Base-by-base conservation (phyloP, 2,888 invertebrate genomes). In the Mellilla xanthometata region DNA sequence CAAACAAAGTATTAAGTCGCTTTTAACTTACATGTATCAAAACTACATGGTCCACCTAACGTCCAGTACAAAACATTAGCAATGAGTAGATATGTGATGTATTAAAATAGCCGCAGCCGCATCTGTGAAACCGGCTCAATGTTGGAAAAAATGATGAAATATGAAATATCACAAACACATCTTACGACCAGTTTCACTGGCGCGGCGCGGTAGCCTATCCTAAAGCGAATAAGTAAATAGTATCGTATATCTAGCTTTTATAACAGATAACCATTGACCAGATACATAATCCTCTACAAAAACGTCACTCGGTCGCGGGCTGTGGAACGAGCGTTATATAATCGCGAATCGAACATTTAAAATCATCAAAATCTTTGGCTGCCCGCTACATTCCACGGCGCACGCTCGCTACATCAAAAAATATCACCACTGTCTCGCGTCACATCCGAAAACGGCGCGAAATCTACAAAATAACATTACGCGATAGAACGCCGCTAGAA, bases 21-120 rank as follows among this genome's bases (percentile, higher is more conserved):
- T n/a, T 24, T 24, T 7, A 7, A 24, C 24, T 39, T 39, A 44
- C 23, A 23, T 33, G 19, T 15, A 43, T 51, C 6, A 49, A 54
- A 52, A 51, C 44, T 35, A 62, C 58, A 70, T 87, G 86, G 85
- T 86, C 87, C 84, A 77, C 79, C 76, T 74, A 78, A 78, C 81
- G 77, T 81, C 74, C 76, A 70, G 79, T 85, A 81, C 70, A 81
- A 80, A 78, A 72, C 65, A 73, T 69, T 72, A 71, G 82, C 83
- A 85, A 80, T 79, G 81, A 83, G 76, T 83, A 84, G 81, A 76
- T 88, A 88, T 88, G 88, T 88, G 83, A 83, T 80, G 81, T 81
- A 71, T 84, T 49, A 47, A 30, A 65, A 38, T 24, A 39, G 2
- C 4, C 33, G 33, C 11, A 2, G n/a, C 62, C 54, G 65, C 30